Evolutionary conservation across 2,797 vertebrate genomes (phyloP).

Genomic region (Channallabes apus): DNA sequence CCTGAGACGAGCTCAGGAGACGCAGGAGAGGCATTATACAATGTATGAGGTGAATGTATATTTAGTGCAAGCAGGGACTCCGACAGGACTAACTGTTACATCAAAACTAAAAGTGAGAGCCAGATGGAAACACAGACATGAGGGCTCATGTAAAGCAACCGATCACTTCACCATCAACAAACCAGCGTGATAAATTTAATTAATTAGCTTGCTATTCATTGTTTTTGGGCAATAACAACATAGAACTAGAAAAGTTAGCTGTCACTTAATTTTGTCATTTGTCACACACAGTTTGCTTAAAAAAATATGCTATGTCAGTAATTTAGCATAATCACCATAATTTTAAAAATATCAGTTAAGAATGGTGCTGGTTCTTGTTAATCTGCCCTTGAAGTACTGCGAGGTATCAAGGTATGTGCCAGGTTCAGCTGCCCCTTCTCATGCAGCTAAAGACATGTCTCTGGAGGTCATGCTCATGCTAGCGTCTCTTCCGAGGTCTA

Average conservation of each 20-base stretch:
- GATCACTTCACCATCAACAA: no score
- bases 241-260: not conserved
- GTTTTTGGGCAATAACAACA: not conserved
- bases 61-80: no score
- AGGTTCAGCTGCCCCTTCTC: not conserved
- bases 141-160: no score
- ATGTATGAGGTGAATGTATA: no score
- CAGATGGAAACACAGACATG: no score
- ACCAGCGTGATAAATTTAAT: no score
- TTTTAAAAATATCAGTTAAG: not conserved
- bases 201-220: not conserved
- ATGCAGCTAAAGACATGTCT: not conserved
- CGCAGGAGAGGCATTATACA: no score
- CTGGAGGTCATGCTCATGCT: slow-evolving; percentile 1
- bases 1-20: no score
- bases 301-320: not conserved
- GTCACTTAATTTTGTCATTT: not conserved
- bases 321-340: not conserved
- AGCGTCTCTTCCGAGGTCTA: not conserved
- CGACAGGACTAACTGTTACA: no score
- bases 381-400: no score
- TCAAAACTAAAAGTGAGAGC: no score
- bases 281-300: not conserved
- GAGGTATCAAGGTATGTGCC: not conserved
- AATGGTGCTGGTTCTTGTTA: not conserved